phyloP scores from a whole-genome alignment of 1,140 invertebrate species.

The Calliphora vicina region DNA sequence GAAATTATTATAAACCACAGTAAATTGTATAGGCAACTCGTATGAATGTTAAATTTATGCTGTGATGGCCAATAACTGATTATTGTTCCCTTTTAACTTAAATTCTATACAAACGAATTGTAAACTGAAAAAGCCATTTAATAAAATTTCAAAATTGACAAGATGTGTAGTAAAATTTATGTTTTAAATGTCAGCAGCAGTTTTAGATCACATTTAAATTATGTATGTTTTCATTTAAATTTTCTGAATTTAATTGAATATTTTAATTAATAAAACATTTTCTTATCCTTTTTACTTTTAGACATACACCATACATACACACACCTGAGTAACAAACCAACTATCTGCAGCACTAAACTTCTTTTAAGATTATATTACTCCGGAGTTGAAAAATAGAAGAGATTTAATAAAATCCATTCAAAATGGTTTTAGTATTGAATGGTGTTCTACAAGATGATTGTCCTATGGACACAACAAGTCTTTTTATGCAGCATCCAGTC shows the following conservation, averaged over 20 bases:
- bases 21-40: too few species aligned
- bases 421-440: slow-evolving; percentile 87
- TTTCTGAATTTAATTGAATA: neutral
- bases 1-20: neutral
- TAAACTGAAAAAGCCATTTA: too few species aligned
- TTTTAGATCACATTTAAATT: too few species aligned
- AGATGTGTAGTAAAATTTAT: too few species aligned
- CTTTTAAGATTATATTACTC: neutral
- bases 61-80: neutral
- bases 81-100: neutral
- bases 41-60: neutral
- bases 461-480: slow-evolving; percentile 78
- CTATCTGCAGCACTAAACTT: neutral
- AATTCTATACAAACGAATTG: too few species aligned
- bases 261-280: neutral
- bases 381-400: slow-evolving; percentile 5
- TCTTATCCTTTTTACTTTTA: neutral
- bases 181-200: too few species aligned
- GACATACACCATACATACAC: neutral
- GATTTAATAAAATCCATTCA: slow-evolving; percentile 48
- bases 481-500: slow-evolving; percentile 82
- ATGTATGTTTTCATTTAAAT: neutral
- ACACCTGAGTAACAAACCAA: neutral
- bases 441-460: slow-evolving; percentile 86
- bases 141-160: too few species aligned